Evolutionary conservation across 2,888 invertebrate genomes (phyloP).

Genomic region (Candidula unifasciata): DNA sequence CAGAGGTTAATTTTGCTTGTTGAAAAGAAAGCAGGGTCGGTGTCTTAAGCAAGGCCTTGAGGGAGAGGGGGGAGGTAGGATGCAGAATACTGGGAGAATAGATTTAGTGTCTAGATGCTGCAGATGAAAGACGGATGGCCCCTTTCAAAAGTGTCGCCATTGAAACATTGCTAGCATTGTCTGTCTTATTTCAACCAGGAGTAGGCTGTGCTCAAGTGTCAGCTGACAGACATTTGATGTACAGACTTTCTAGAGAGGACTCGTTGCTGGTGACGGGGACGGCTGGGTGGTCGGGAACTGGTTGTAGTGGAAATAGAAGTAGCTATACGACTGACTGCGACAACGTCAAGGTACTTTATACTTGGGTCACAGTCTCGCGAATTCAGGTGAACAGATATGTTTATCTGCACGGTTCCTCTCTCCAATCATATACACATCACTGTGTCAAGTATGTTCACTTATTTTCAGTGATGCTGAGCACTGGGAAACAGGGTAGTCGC

Average conservation of each 20-base stretch:
- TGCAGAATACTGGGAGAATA: neutral
- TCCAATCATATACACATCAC: no score
- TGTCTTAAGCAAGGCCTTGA: no score
- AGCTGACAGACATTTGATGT: neutral
- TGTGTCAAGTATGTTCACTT: no score
- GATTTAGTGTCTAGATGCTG: constrained; percentile 12
- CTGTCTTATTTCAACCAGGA: neutral
- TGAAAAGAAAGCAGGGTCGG: no score
- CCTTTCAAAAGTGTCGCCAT: constrained; percentile 25
- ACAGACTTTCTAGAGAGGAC: neutral
- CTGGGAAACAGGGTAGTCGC: no score
- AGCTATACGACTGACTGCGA: neutral
- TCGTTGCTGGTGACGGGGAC: neutral
- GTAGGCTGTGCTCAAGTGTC: neutral
- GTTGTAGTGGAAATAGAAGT: neutral
- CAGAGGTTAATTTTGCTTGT: no score
- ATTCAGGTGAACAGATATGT: no score
- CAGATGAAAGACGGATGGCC: constrained; percentile 13
- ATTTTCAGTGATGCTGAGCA: no score
- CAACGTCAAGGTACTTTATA: neutral
- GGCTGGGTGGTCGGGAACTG: neutral
- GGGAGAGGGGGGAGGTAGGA: no score
- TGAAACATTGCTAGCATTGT: neutral
- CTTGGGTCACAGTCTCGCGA: no score
- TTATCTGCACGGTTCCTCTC: no score